Evolutionary conservation across 2,113 vertebrate genomes (phyloP), one percentile per base, ranked within the genome.

Genomic region (Poicephalus meyeri): DNA sequence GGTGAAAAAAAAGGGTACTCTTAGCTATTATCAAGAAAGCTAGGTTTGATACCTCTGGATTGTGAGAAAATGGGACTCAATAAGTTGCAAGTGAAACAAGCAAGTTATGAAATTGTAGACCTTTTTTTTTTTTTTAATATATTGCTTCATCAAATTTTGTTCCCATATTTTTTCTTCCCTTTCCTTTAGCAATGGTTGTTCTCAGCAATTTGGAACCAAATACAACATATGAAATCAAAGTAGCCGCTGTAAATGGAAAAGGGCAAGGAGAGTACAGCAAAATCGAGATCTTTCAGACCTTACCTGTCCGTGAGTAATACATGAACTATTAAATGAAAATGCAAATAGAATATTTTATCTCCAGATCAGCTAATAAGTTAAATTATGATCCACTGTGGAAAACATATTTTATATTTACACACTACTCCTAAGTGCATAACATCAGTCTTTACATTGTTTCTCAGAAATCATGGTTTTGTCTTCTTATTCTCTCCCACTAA

Each of bases 231-330:
- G 99, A 99, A 97, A 98, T 99, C 66, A 98, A 98, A 81, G 99
- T 99, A 89, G 98, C 99, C 26, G 99, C 99, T 29, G 98, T 99
- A 86, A 99, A 99, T 84, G 99, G 99, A 72, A 99, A 99, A 98
- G 99, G 99, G 9, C 99, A 99, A 98, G 99, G 99, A 35, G 99
- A 99, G 80, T 99, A 99, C 93, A 99, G 99, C 96, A 99, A 99
- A 98, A 99, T 95, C 6, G 99, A 99, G 97, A 98, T 97, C 94
- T 99, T 99, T 97, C 99, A 99, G 97, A 99, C 99, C 9, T 94
- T 99, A 87, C 99, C 99, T 90, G 99, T 99, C 96, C 98, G 99
- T 99, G 95, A 99, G 99, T 99, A 96, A 39, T 53, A 69, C 15
- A 58, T 86, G 56, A 72, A 11, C 28, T 86, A 56, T 66, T 70